phyloP scores from a whole-genome alignment of 2,113 vertebrate species.

The Eptesicus fuscus region DNA sequence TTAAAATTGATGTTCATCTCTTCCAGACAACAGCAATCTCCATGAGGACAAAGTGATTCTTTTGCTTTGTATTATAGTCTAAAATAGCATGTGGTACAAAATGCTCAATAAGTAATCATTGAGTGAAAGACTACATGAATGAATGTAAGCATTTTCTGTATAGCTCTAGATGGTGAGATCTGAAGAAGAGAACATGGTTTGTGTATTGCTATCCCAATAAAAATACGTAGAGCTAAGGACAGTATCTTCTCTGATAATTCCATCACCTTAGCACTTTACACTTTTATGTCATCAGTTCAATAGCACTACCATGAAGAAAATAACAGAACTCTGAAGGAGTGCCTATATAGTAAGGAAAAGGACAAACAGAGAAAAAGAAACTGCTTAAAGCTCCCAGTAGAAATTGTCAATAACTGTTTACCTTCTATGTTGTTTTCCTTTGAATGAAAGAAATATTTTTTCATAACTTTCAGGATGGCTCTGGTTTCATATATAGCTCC shows the following conservation, averaged over 20 bases:
- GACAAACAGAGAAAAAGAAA: background rate
- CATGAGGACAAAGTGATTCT: background rate
- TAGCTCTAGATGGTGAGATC: background rate
- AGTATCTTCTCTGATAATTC: background rate
- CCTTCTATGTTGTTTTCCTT: background rate
- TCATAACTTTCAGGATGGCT: background rate
- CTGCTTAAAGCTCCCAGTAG: background rate
- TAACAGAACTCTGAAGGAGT: background rate
- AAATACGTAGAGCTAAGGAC: background rate
- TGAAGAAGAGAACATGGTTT: background rate
- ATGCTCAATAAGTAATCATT: background rate
- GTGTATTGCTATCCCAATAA: background rate
- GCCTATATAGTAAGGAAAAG: background rate
- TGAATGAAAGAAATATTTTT: background rate
- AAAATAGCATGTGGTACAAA: background rate
- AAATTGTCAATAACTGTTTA: background rate
- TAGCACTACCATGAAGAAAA: background rate
- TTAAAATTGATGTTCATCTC: background rate
- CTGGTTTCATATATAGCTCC: background rate
- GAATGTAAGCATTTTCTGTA: background rate
- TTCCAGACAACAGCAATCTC: background rate
- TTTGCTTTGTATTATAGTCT: background rate
- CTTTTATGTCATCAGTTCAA: background rate
- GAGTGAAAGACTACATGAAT: background rate
- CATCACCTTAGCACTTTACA: background rate